A percentile compares a stretch with the other conserved stretches of the same genome.
These are phyloP conservation scores for Bugulina stolonifera DNA, from an alignment of 2,888 invertebrate species.

Conservation along the genomic window DNA sequence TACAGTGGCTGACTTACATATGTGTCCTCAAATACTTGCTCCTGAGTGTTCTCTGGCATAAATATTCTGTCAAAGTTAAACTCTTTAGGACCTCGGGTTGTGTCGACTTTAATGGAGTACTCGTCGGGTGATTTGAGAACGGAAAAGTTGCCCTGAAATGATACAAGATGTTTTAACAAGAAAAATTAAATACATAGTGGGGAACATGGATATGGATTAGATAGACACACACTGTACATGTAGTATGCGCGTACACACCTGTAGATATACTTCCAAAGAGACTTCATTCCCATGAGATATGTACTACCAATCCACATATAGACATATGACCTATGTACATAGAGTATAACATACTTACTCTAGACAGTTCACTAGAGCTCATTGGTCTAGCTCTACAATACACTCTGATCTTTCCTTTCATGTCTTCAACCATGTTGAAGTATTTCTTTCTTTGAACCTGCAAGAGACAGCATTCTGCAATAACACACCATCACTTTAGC, in stretches of 20 bases:
- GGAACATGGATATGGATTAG: no score
- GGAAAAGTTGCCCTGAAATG: conserved; percentile 44
- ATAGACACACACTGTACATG: no score
- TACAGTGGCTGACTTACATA: conserved; percentile 51
- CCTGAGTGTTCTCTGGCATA: conserved; percentile 49
- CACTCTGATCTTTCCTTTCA: conserved; percentile 52
- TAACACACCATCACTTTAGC: not conserved
- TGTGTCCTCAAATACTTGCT: conserved; percentile 53
- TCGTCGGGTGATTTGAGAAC: conserved; percentile 46
- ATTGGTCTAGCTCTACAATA: conserved; percentile 47
- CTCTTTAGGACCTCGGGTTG: conserved; percentile 50
- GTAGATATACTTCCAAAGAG: no score
- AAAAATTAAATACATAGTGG: no score
- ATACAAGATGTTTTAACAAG: no score
- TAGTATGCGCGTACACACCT: no score
- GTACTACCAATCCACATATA: no score
- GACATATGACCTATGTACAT: no score
- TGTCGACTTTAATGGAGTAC: conserved; percentile 45
- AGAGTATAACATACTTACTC: no score
- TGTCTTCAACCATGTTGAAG: conserved; percentile 52
- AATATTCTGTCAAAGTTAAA: conserved; percentile 54
- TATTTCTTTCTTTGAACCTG: conserved; percentile 51
- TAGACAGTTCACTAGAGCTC: conserved; percentile 39
- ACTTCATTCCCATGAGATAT: no score
- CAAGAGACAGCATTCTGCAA: not conserved